phyloP scores from a whole-genome alignment of 2,113 vertebrate genomes.

The Meriones unguiculatus region DNA sequence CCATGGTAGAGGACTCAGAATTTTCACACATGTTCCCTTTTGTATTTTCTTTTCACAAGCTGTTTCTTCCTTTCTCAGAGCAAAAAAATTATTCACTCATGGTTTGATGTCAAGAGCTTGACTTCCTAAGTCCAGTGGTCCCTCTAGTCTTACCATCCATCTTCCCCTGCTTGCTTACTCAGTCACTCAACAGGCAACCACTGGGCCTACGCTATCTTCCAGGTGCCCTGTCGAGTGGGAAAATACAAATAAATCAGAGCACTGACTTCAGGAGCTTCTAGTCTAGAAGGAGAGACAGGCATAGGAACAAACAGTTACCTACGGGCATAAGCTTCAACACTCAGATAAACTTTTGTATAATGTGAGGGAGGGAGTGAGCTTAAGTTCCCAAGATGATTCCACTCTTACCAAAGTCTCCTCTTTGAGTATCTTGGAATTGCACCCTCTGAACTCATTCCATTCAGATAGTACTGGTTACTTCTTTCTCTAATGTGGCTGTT shows the following conservation, averaged over 20 bases:
- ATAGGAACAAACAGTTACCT: not conserved
- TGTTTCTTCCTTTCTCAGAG: constrained; percentile 53
- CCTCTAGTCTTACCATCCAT: not conserved
- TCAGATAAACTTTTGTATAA: not conserved
- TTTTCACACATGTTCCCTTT: constrained; percentile 25
- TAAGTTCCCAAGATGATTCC: not conserved
- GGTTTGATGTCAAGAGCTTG: constrained; percentile 39
- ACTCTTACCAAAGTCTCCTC: not conserved
- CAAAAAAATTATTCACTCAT: constrained; percentile 29
- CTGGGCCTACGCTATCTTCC: not conserved
- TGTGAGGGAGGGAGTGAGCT: not conserved
- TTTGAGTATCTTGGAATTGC: not conserved
- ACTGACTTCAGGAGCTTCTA: not conserved
- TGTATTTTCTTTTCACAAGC: constrained; percentile 28
- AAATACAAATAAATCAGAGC: not conserved
- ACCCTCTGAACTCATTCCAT: not conserved
- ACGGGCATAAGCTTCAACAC: constrained; percentile 5
- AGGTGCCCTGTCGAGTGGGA: not conserved
- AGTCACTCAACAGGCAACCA: not conserved
- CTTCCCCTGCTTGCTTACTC: not conserved
- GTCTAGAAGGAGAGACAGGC: not conserved
- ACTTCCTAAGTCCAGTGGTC: not conserved
- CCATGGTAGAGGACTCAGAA: not conserved
- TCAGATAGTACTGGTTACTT: not conserved
- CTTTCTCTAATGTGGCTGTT: not conserved